Evolutionary conservation across 2,113 vertebrate genomes (phyloP), one percentile per base, ranked within the genome.

Genomic region (Cryptomyrus ogoouensis): DNA sequence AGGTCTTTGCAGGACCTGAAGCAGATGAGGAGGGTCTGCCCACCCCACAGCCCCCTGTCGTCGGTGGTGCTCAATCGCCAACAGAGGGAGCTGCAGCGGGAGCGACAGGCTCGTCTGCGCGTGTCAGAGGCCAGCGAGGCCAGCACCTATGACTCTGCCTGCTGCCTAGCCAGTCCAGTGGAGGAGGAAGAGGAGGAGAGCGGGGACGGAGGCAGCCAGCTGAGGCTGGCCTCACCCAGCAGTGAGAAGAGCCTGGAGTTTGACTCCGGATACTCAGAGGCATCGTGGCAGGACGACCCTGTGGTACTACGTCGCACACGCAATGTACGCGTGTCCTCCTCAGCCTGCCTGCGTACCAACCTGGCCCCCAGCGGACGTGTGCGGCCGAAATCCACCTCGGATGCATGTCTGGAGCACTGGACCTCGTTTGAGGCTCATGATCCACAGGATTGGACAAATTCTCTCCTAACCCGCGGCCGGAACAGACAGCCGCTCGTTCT

Each of bases 211-310:
- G 90, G 88, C 0, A 88, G 91, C 5, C 85, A 93, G 1, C 24
- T 94, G 19, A 91, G 94, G 4, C 95, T 94, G 49, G 94, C 94
- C 12, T 95, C 95, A 2, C 96, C 96, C 0, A 95, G 95, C 94
- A 97, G 96, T 7, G 97, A 97, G n/a, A 96, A 97, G 89, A 96
- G 96, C 24, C 92, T 98, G 93, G 98, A 99, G 93, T 96, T 98
- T 52, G 98, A 99, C 94, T 99, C 98, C 0, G 98, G 98, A 17
- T 99, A 98, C 92, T 99, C 98, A 0, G 98, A 99, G 93, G 97
- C 97, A 0, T 99, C 98, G 0, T 98, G 98, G 97, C 95, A 93
- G 56, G 98, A 99, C 83, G 98, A 99, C 89, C 95, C 93, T 35
- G 96, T 96, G 86, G 95, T 96, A 88, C 93, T 96, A 88, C 93